Base-by-base conservation (phyloP, 2,888 invertebrate genomes). In the Epinotia brunnichana region DNA sequence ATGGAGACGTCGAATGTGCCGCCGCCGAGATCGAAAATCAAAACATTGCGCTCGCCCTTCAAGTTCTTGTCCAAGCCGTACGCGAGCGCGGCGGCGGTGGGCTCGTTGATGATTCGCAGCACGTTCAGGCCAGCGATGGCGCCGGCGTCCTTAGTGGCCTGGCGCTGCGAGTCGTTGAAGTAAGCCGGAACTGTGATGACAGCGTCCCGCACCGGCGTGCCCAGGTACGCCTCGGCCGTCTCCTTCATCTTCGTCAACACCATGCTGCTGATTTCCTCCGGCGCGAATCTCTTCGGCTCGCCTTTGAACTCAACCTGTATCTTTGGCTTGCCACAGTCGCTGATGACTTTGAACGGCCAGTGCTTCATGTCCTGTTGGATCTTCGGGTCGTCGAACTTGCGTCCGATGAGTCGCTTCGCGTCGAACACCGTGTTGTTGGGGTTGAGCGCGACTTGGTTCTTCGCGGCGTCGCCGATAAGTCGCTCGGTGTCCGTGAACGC, bases 1-100 rank as follows among this genome's bases (percentile, higher is more conserved):
- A 97, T 94, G 73, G 96, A 96, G 15, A 96, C 96, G 89, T 96
- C 96, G 85, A 97, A 96, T 53, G 96, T 96, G 79, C 90, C 91
- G 48, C 91, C 91, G 17, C 94, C 94, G 73, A 94, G 84, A 80
- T 94, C 94, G 81, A 94, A 94, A 72, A 94, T 94, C 35, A 94
- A 82, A 9, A 94, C 94, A 77, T 94, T 94, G 53, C 90, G 87
- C 78, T 94, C 94, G 17, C 94, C 94, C 75, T 88, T 86, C 85
- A 95, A 82, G 91, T 95, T 94, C 79, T 94, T 94, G 79, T 94
- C 94, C 69, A 94, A 86, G 13, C 96, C 96, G 83, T 96, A 95
- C 15, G 95, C 95, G 54, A 95, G 84, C 61, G 95, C 94, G 13
- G 95, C 96, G 5, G 95, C 95, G 4, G 96, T 96, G 1, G 96